These are phyloP conservation scores for Arvicola amphibius DNA, from an alignment of 2,797 vertebrate genomes.

Conservation along the genomic window DNA sequence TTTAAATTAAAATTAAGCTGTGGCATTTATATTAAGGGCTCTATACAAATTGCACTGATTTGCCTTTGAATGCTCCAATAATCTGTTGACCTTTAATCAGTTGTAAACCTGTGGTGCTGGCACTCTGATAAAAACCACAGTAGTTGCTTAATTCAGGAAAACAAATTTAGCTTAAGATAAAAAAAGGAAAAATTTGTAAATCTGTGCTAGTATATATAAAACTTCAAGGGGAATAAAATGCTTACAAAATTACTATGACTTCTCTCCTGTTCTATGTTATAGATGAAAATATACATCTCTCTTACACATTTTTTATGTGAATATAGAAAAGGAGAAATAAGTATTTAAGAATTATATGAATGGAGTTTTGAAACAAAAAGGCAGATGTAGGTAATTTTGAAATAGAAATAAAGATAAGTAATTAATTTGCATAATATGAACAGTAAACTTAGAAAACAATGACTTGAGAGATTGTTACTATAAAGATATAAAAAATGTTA, in stretches of 20 bases:
- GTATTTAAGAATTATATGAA: not conserved
- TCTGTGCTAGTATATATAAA: slow-evolving; percentile 42
- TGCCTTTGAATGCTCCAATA: slow-evolving; percentile 63
- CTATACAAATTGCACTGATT: slow-evolving; percentile 62
- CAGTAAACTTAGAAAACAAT: slow-evolving; percentile 4
- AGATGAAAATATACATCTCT: not conserved
- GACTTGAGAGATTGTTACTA: not conserved
- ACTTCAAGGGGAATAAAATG: slow-evolving; percentile 54
- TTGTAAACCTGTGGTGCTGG: slow-evolving; percentile 71
- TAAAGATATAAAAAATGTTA: not conserved
- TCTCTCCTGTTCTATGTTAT: not conserved
- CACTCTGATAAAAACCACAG: slow-evolving; percentile 75
- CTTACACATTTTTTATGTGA: not conserved
- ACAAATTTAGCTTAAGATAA: slow-evolving; percentile 61
- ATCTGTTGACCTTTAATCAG: slow-evolving; percentile 78
- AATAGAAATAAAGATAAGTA: slow-evolving; percentile 15
- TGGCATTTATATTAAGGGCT: slow-evolving; percentile 48
- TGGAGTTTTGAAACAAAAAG: not conserved
- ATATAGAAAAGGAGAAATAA: not conserved
- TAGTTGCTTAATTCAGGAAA: slow-evolving; percentile 76
- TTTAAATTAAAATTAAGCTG: slow-evolving; percentile 61
- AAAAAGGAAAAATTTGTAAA: slow-evolving; percentile 59
- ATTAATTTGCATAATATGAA: not conserved
- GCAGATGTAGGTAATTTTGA: not conserved
- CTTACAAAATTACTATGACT: slow-evolving; percentile 30